phyloP scores from a whole-genome alignment of 1,140 invertebrate genomes.

The Aleiodes sp. region DNA sequence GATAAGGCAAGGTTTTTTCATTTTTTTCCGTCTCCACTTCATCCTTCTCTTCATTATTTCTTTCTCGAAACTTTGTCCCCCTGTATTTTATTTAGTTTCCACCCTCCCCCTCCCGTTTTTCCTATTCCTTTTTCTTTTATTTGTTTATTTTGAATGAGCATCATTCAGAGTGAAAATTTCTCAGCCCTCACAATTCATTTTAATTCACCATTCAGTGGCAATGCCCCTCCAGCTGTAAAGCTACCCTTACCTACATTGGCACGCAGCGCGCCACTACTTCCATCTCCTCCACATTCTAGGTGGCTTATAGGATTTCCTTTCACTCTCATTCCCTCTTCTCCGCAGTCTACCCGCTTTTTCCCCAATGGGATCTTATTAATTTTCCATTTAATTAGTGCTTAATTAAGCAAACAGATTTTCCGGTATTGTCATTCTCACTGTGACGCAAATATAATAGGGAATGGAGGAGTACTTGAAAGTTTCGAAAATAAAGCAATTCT shows the following conservation, averaged over 20 bases:
- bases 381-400: constrained; percentile 59
- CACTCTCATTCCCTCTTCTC: no score
- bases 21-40: not conserved
- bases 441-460: no score
- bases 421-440: constrained; percentile 11
- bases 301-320: constrained; percentile 56
- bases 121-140: not conserved
- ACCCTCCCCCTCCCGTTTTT: no score
- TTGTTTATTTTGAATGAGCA: constrained; percentile 4
- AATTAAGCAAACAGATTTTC: constrained; percentile 51
- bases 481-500: no score
- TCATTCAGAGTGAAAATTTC: constrained; percentile 21
- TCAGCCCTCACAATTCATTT: no score
- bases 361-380: constrained; percentile 57
- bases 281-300: constrained; percentile 32
- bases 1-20: constrained; percentile 15
- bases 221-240: not conserved
- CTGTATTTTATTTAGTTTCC: not conserved
- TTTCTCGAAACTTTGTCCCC: not conserved
- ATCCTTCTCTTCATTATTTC: not conserved
- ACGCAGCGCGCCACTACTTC: no score
- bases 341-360: no score
- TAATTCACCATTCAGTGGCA: not conserved
- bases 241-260: no score
- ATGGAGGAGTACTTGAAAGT: no score